Evolutionary conservation across 2,113 vertebrate genomes (phyloP), one percentile per base, ranked within the genome.

Genomic region (Xiphophorus hellerii): DNA sequence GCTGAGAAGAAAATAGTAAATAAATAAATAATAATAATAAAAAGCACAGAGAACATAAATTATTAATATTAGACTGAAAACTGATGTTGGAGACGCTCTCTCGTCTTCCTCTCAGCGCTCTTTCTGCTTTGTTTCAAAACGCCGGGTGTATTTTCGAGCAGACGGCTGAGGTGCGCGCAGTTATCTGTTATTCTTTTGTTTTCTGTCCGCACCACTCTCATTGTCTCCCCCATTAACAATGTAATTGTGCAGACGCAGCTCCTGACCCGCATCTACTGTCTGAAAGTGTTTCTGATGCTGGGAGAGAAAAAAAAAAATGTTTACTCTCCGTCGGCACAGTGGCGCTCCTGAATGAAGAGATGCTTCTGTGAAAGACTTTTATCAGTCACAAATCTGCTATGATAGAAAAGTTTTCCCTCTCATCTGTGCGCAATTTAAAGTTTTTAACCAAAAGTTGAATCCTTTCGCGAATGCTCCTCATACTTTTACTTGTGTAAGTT

Each of bases 21-120:
- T 94, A 94, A 94, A 94, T 93, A 94, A 94, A 94, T 94, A 92
- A 93, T 93, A 91, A 91, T 93, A 90, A 94, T 94, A 94, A 94
- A 94, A 94, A 93, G 92, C 93, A 88, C 88, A 92, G 90, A 93
- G 90, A 86, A 92, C 85, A 94, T 95, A 93, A 94, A 95, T 95
- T 94, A 95, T 95, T 95, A 94, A 94, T 87, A 94, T 93, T 90
- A 94, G 94, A 88, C 93, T 93, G 93, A 92, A 92, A 92, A 93
- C 87, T 91, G 93, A 93, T 93, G 93, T 92, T 90, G 79, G 76
- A 92, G 91, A 93, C 91, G 92, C 86, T 90, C 94, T 94, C 90
- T 93, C 71, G 81, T 91, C 90, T 89, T 92, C 81, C 86, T 94
- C 88, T 91, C 87, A 88, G 88, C 78, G 63, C 63, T 35, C 61